A percentile compares a stretch with the other conserved stretches of the same genome.
Conservation (phyloP, 2,888 invertebrate genomes). For the Altica lythri region DNA sequence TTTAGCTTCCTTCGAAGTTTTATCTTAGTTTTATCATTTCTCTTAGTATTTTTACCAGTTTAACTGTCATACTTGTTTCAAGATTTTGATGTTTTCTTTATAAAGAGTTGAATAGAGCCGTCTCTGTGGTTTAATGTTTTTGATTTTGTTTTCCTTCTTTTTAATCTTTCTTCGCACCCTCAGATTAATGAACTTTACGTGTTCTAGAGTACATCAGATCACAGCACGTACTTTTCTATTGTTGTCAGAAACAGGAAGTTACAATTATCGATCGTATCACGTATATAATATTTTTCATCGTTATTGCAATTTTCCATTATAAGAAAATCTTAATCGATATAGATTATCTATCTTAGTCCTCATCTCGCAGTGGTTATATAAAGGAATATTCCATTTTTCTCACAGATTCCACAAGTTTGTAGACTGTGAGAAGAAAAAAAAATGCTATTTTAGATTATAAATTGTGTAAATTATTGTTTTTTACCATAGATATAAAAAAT, state of each 20-base stretch:
- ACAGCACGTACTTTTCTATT: conserved; percentile 14
- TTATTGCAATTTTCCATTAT: too few species aligned
- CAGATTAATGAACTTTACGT: conserved; percentile 23
- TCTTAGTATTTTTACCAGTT: neutral
- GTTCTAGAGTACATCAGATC: conserved; percentile 12
- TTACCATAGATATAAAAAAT: too few species aligned
- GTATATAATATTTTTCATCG: too few species aligned
- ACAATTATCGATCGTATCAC: conserved; percentile 3
- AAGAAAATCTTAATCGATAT: too few species aligned
- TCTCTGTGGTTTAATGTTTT: neutral
- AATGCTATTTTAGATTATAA: too few species aligned
- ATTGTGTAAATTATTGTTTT: too few species aligned
- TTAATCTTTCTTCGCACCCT: conserved; percentile 13
- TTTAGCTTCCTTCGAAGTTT: neutral
- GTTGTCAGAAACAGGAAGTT: conserved; percentile 16
- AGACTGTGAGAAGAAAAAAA: too few species aligned
- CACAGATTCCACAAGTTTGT: too few species aligned
- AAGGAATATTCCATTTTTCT: too few species aligned
- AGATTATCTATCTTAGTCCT: too few species aligned
- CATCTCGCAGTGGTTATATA: too few species aligned
- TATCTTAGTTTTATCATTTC: neutral
- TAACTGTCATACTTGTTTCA: neutral
- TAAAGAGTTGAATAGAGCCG: too few species aligned
- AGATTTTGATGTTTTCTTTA: neutral
- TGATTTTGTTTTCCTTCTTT: conserved; percentile 1